Base-by-base conservation (phyloP, 2,797 vertebrate species). In the Sebastes taczanowskii region DNA sequence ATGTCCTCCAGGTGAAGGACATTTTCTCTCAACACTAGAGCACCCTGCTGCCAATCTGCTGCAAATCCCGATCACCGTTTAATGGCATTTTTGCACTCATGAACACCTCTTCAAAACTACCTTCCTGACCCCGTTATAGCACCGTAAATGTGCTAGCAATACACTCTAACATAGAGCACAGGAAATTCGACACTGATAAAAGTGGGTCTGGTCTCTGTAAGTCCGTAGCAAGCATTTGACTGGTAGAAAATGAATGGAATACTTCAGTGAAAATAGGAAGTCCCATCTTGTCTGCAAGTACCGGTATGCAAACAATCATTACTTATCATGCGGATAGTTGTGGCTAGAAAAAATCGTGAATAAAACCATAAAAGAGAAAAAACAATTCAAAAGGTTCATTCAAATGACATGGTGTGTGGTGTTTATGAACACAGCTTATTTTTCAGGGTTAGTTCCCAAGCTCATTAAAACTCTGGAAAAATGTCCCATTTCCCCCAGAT, bases 121-220 rank as follows among this genome's bases (percentile, higher is more conserved):
- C 74, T 56, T 72, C 73, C 80, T 64, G 75, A 74, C 73, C 85
- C 86, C 77, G 69, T 82, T 92, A 92, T 55, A 97, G 98, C 99
- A 99, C 97, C 82, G 87, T 91, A 95, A 98, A 97, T 74, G 97
- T 98, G 98, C 98, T 92, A 85, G 95, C 86, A 90, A 97, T 84
- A 95, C 95, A 98, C 98, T 99, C 99, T 99, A 99, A 99, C 97
- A 96, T 99, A 99, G 98, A 99, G 98, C 96, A 99, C 95, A 87
- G 93, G 88, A 94, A 93, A 96, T 92, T 81, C 86, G 81, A 96
- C 95, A 91, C 91, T 90, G 90, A 90, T 91, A 94, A 96, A 95
- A 95, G 91, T 91, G 86, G 91, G 84, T 92, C 92, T 90, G 86
- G 86, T 91, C 93, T 94, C 92, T 91, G 83, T 84, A 74, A 80